These are phyloP conservation scores for Pseudopleuronectes americanus DNA, from an alignment of 2,797 vertebrate species.

Conservation along the genomic window DNA sequence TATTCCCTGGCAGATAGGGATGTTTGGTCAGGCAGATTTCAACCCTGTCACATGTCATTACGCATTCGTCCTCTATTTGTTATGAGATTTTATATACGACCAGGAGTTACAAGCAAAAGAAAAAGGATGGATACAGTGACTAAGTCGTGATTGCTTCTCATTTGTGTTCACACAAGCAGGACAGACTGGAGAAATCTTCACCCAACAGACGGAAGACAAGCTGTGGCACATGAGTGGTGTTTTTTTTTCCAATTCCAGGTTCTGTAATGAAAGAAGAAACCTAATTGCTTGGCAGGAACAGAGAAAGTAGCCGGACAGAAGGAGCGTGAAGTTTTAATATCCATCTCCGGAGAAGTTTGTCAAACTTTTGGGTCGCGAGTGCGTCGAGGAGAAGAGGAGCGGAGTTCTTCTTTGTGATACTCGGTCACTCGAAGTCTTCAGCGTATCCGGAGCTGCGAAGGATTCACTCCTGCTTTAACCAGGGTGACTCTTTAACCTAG, in stretches of 20 bases:
- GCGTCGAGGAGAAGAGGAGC: not conserved
- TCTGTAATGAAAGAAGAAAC: constrained; percentile 54
- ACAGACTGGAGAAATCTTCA: not conserved
- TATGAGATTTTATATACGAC: not conserved
- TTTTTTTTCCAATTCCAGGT: constrained; percentile 13
- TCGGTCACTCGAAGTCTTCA: not conserved
- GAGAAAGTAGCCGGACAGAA: constrained; percentile 29
- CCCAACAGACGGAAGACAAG: not conserved
- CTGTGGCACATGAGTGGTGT: not conserved
- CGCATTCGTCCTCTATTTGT: not conserved
- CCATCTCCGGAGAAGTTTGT: constrained; percentile 50
- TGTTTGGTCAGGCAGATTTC: constrained; percentile 32
- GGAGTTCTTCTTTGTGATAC: constrained; percentile 6
- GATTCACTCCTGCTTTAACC: constrained; percentile 34
- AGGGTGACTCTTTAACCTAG: constrained; percentile 33
- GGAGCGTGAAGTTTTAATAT: constrained; percentile 21
- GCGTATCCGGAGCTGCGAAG: not conserved
- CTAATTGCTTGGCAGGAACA: constrained; percentile 17
- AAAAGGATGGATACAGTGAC: not conserved
- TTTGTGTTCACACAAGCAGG: not conserved
- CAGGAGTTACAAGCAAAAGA: constrained; percentile 4
- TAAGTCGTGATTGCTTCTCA: not conserved
- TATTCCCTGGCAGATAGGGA: constrained; percentile 9
- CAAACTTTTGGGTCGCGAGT: no score
- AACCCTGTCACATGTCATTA: constrained; percentile 8